Percentiles rank a stretch among this genome's conserved stretches.
phyloP scores from a whole-genome alignment of 2,888 invertebrate species.

The Litoditis marina region DNA sequence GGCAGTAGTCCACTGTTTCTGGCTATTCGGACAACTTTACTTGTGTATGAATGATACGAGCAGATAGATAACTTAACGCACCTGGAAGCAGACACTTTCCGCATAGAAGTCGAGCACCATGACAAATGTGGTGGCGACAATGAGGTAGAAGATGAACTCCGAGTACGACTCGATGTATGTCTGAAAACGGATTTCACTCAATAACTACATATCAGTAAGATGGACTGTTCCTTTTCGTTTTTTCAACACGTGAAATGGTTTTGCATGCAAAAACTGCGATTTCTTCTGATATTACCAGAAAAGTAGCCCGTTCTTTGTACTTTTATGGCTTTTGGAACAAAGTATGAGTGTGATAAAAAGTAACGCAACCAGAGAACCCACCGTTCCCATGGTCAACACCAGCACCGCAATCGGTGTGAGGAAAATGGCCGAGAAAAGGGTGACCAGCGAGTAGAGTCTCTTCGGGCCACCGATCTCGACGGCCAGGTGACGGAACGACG shows the following conservation, averaged over 20 bases:
- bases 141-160: conserved; percentile 42
- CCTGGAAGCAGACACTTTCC: conserved; percentile 61
- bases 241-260: no score
- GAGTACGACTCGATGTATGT: conserved; percentile 25
- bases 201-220: no score
- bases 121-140: conserved; percentile 63
- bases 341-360: no score
- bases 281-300: no score
- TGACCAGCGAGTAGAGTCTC: conserved; percentile 66
- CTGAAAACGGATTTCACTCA: conserved; percentile 15
- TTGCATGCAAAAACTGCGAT: no score
- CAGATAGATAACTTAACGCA: conserved; percentile 16
- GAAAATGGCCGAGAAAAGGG: conserved; percentile 63
- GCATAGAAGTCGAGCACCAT: conserved; percentile 66
- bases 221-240: no score
- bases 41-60: no score
- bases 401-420: conserved; percentile 65
- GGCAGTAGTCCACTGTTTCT: no score
- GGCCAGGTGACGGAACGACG: conserved; percentile 57
- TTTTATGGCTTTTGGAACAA: background rate
- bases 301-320: no score
- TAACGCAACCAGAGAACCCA: conserved; percentile 2
- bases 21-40: no score
- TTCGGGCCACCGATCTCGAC: conserved; percentile 67
- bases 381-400: conserved; percentile 58